Conservation (phyloP, 2,888 invertebrate genomes). For the Conchocele bisecta region DNA sequence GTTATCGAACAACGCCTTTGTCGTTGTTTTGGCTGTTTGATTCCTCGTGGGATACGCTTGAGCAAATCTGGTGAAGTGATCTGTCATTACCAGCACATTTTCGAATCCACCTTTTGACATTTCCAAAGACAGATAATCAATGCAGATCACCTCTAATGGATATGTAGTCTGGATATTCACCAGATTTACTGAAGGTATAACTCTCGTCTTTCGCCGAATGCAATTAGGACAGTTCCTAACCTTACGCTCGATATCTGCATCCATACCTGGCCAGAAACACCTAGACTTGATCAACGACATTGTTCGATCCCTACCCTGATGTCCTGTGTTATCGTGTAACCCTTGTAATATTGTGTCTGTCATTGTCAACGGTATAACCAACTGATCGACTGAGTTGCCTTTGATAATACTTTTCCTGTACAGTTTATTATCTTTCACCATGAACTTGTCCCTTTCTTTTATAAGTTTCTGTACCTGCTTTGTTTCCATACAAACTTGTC, state of each 20-base stretch:
- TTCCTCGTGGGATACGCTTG: conserved; percentile 29
- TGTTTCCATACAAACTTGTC: not conserved
- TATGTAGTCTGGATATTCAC: not conserved
- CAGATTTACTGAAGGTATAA: not conserved
- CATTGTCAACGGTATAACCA: not conserved
- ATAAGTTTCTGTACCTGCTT: not conserved
- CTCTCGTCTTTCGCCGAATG: not conserved
- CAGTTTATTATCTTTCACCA: not conserved
- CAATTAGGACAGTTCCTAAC: conserved; percentile 9
- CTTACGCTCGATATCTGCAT: not conserved
- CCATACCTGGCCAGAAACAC: conserved; percentile 22
- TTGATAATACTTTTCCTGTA: not conserved
- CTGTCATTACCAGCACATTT: not conserved
- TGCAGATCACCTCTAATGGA: not conserved
- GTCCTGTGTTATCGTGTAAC: conserved; percentile 1
- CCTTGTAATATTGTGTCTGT: not conserved
- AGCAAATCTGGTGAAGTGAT: too few species aligned
- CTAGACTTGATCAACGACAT: conserved; percentile 1
- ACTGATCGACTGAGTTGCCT: not conserved
- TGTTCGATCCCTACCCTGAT: conserved; percentile 30
- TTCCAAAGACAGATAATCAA: not conserved
- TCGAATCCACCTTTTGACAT: not conserved
- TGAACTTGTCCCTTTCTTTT: not conserved
- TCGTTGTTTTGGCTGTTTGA: conserved; percentile 27
- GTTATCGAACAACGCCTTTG: too few species aligned